Evolutionary conservation across 2,797 vertebrate species (phyloP).

Genomic region (Acestrorhynchus altus): DNA sequence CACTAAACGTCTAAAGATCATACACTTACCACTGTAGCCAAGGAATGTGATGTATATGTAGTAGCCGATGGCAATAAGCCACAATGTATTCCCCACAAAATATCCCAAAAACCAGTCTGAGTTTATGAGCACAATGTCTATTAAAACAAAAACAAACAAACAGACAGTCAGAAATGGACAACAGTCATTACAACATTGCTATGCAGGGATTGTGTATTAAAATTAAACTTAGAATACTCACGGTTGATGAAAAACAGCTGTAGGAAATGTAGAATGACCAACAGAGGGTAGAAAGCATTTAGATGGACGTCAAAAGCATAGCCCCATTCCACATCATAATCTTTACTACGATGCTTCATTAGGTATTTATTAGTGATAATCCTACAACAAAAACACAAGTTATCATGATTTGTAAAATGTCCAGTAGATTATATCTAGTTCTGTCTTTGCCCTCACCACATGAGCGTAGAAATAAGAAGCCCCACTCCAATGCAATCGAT

Average conservation of each 20-base stretch:
- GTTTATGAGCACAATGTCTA: conserved; percentile 89
- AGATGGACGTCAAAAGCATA: conserved; percentile 98
- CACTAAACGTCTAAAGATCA: background rate
- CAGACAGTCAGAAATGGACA: background rate
- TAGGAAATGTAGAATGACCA: conserved; percentile 95
- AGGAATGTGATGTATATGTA: conserved; percentile 98
- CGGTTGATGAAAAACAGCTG: conserved; percentile 98
- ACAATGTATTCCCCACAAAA: conserved; percentile 93
- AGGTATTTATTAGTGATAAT: conserved; percentile 93
- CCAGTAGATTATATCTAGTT: background rate
- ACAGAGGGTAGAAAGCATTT: conserved; percentile 97
- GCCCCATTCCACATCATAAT: conserved; percentile 97
- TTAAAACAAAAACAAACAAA: conserved; percentile 34
- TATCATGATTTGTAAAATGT: background rate
- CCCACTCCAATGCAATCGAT: conserved; percentile 97
- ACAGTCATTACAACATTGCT: background rate
- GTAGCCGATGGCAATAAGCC: conserved; percentile 93
- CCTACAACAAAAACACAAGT: conserved; percentile 71
- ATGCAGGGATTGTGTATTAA: background rate
- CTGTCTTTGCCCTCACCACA: conserved; percentile 86
- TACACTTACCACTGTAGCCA: conserved; percentile 92
- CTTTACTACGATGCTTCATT: conserved; percentile 86
- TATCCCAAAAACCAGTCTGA: conserved; percentile 87
- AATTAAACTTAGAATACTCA: conserved; percentile 74
- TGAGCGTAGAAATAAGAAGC: conserved; percentile 93